Evolutionary conservation across 2,888 invertebrate genomes (phyloP).

Genomic region (Saturnia japonica): DNA sequence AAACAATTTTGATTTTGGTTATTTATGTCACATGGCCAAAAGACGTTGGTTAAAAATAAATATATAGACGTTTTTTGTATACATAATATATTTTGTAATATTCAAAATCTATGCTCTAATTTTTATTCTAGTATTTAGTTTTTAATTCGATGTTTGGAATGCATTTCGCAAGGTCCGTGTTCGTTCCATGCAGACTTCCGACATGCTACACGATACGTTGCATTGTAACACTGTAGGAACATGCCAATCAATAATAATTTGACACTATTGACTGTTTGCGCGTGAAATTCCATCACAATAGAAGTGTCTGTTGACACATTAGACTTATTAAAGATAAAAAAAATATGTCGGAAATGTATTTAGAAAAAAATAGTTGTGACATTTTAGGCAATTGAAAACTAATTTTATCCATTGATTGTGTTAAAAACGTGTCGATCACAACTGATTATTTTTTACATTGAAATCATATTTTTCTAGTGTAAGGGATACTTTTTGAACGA

Average conservation of each 20-base stretch:
- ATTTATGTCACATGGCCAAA: too few relatives aligned
- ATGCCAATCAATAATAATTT: slow-evolving; percentile 33
- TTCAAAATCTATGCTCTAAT: too few relatives aligned
- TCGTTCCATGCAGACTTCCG: not conserved
- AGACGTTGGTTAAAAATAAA: too few relatives aligned
- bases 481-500: too few relatives aligned
- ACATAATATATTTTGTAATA: not conserved
- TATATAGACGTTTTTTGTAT: too few relatives aligned
- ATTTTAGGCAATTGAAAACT: too few relatives aligned
- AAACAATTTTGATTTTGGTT: too few relatives aligned
- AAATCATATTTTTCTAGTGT: too few relatives aligned
- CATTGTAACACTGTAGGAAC: not conserved
- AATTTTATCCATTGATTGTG: too few relatives aligned
- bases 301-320: not conserved
- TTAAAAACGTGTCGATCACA: too few relatives aligned
- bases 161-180: not conserved
- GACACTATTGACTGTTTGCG: slow-evolving; percentile 62
- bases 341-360: not conserved
- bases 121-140: not conserved
- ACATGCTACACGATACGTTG: not conserved
- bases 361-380: too few relatives aligned
- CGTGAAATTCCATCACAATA: slow-evolving; percentile 50
- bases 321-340: not conserved
- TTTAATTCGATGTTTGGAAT: not conserved
- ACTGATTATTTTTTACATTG: too few relatives aligned